Evolutionary conservation across 1,140 invertebrate species (phyloP), one percentile per base, ranked within the genome.

Genomic region (Drosophila chauvacae): DNA sequence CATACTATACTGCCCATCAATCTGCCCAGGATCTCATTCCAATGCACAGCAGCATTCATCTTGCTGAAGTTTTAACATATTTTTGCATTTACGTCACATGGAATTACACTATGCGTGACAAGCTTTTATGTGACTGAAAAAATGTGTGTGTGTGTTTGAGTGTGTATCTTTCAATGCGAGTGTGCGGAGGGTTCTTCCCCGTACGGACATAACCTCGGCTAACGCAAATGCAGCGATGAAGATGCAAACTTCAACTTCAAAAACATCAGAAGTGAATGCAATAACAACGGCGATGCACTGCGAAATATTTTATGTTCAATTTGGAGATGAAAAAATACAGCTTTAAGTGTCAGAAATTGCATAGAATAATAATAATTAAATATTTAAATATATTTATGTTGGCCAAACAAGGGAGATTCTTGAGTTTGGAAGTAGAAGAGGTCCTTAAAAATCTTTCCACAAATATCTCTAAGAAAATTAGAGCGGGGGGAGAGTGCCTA

Each of bases 21-120:
- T 73, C 70, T 73, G 70, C 69, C 66, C 70, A 42, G 68, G 66
- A 73, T 73, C 53, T 73, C 70, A 72, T 72, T 72, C 66, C 70
- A 72, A 60, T 41, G 66, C 66, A 60, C 13, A 35, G n/a, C 47
- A 6, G 47, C 66, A 72, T 86, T 88, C 77, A 87, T 86, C 71
- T 77, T 66, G 76, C 48, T 56, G 62, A 77, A 77, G 88, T 88
- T 87, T 88, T 84, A 88, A 84, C 84, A 88, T 87, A 87, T 87
- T 88, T 87, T 87, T 87, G 84, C 84, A 88, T 87, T 87, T 87
- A 88, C 84, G 84, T 87, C 84, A 87, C 84, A 87, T 83, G 84
- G 75, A 83, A 86, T 86, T 86, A 83, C 71, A 77, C 83, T 88
- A 79, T 83, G 84, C 84, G 84, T 87, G 84, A 87, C 84, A 88